Evolutionary conservation across 2,797 vertebrate genomes (phyloP), one percentile per base, ranked within the genome.

Genomic region (Xyrichtys novacula): DNA sequence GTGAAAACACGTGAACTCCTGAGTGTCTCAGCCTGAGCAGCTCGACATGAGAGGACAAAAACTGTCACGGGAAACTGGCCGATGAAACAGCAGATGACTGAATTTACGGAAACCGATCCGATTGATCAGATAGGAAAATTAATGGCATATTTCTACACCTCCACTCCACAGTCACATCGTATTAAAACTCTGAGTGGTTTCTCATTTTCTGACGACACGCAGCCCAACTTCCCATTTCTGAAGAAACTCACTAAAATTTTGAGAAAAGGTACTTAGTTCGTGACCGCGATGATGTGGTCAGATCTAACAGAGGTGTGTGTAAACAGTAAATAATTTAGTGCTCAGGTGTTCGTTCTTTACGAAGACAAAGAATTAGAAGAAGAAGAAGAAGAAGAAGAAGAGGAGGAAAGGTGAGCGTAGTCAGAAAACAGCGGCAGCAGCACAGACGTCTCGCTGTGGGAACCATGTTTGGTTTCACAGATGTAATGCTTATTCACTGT

Each of bases 401-500:
- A 12, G 25, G 25, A 3, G 22, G 3, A 7, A 3, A 8, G 31
- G 6, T 25, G 25, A 6, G 53, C 43, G 43, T 25, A 15, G 40
- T 15, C 53, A 38, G 34, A 54, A 38, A 17, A n/a, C n/a, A n/a
- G 34, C 28, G 10, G 49, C 36, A 17, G 44, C 6, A 15, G 16
- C 20, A 23, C n/a, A 58, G 17, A 47, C 10, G 3, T 31, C 25
- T 76, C 43, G 62, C 62, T 48, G 4, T 81, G 74, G 46, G 71
- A 84, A 84, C 62, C 26, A 32, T 8, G 3, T 69, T 65, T 54
- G 69, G 50, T 78, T 72, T 76, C 48, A 56, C 39, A 43, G 34
- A 40, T 11, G 10, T 61, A 40, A 55, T 75, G 85, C 83, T 83
- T n/a, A 79, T 56, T 89, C 87, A 85, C 28, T 55, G 23, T 52